phyloP scores from a whole-genome alignment of 35 echinoderm and acorn worm species.

The Diadema setosum region DNA sequence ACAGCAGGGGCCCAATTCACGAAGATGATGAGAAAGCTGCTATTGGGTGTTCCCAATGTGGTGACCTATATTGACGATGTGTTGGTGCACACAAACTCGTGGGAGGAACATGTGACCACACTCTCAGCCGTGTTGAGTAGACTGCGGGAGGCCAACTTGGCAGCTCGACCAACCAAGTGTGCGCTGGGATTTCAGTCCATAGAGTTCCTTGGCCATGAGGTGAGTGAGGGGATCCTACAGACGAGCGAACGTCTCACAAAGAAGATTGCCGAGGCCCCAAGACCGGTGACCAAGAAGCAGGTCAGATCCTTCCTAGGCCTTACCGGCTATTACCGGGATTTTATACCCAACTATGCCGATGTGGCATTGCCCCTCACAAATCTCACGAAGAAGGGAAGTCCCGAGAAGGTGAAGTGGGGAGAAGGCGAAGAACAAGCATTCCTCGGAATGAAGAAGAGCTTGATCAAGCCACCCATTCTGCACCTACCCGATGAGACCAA shows the following conservation, averaged over 20 bases:
- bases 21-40: no score
- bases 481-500: not conserved
- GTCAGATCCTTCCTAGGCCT: conserved; percentile 2
- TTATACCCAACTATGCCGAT: conserved; percentile 7
- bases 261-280: no score
- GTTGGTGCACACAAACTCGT: not conserved
- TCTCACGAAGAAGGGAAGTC: not conserved
- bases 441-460: not conserved
- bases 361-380: conserved; percentile 4
- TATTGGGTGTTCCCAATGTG: not conserved
- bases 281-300: no score
- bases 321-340: conserved; percentile 3
- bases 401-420: not conserved
- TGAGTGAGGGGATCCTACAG: not conserved
- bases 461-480: not conserved
- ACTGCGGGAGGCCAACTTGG: no score
- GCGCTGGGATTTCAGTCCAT: not conserved
- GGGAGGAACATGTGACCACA: conserved; percentile 39
- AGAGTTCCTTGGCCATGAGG: not conserved
- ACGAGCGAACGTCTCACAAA: not conserved
- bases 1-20: conserved; percentile 45
- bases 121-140: no score
- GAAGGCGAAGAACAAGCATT: not conserved
- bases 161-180: conserved; percentile 26
- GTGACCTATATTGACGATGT: conserved; percentile 65